phyloP scores from a whole-genome alignment of 2,113 vertebrate genomes.

The Sula dactylatra region DNA sequence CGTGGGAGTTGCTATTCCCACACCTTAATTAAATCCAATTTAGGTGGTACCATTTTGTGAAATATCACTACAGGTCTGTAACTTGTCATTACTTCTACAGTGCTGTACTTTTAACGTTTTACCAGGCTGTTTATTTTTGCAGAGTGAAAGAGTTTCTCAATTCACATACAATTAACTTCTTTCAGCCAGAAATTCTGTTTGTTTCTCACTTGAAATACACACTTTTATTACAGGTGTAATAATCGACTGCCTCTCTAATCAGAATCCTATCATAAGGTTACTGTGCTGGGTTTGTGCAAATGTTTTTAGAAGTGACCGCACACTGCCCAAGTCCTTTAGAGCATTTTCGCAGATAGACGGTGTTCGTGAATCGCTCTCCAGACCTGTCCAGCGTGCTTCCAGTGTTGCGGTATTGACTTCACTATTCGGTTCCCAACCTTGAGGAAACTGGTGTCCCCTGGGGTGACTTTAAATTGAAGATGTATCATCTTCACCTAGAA shows the following conservation, averaged over 20 bases:
- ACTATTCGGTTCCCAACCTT: neutral
- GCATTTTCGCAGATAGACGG: neutral
- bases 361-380: rapidly evolving
- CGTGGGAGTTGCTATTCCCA: neutral
- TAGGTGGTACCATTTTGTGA: neutral
- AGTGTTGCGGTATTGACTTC: neutral
- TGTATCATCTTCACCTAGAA: neutral
- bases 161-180: neutral
- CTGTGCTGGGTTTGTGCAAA: neutral
- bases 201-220: neutral
- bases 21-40: neutral
- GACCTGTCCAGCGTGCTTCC: neutral
- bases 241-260: neutral
- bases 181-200: neutral
- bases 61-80: neutral
- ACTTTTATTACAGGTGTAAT: neutral
- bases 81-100: neutral
- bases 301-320: neutral
- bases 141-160: neutral
- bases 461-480: neutral
- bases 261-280: neutral
- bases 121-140: neutral
- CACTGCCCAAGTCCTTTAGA: neutral
- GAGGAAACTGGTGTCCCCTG: neutral
- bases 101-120: neutral